These are phyloP conservation scores for Oikopleura dioica DNA, from an alignment of 23 tunicate species.

Conservation along the genomic window DNA sequence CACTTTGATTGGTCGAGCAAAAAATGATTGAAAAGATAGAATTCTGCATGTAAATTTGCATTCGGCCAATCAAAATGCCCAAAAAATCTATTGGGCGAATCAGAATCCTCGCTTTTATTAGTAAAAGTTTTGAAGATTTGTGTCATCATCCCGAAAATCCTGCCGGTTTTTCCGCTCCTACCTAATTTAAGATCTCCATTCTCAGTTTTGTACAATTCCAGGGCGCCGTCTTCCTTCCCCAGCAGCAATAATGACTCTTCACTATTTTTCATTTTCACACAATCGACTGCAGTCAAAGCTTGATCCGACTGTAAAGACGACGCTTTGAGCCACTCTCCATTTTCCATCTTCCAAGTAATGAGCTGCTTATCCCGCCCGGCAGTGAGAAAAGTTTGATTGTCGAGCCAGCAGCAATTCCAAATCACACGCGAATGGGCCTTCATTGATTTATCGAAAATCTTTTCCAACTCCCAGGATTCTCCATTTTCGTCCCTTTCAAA, in stretches of 20 bases:
- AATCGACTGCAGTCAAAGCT: neutral
- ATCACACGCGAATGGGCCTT: slow-evolving; percentile 53
- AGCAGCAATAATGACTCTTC: neutral
- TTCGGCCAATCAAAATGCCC: too few species aligned
- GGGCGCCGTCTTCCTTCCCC: neutral
- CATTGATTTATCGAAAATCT: slow-evolving; percentile 4
- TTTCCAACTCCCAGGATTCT: neutral
- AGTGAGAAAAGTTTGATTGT: slow-evolving; percentile 30
- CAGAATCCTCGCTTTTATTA: too few species aligned
- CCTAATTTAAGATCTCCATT: neutral
- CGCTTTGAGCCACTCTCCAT: neutral
- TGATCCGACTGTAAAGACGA: neutral
- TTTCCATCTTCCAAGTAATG: slow-evolving; percentile 29
- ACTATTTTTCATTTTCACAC: neutral
- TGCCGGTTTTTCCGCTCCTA: neutral
- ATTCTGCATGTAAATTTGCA: too few species aligned
- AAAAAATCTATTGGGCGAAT: too few species aligned
- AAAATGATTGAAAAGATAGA: too few species aligned
- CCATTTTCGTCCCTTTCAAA: slow-evolving; percentile 28
- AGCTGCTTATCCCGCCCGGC: slow-evolving; percentile 67
- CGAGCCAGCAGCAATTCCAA: slow-evolving; percentile 88
- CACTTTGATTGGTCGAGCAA: too few species aligned
- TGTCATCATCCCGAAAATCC: too few species aligned
- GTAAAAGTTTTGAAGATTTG: too few species aligned
- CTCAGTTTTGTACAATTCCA: neutral